Percentiles rank a stretch among this genome's conserved stretches.
Conservation (phyloP, 2,797 vertebrate genomes). For the Silurus aristotelis region DNA sequence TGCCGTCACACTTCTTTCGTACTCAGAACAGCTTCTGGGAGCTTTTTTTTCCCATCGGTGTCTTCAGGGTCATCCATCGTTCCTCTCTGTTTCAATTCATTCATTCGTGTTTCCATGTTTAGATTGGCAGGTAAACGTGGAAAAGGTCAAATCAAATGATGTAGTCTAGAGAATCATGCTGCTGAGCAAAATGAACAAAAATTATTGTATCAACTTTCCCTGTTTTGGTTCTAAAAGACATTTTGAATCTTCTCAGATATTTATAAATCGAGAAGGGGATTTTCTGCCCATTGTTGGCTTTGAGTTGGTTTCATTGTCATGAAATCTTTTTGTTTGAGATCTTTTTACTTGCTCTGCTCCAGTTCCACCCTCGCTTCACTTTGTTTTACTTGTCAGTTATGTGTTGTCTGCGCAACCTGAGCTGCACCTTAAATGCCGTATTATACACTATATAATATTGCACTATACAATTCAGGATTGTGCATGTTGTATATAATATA, state of each 20-base stretch:
- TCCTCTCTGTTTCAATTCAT: neutral
- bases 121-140: neutral
- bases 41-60: neutral
- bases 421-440: neutral
- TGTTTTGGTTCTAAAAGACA: neutral
- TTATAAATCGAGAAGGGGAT: neutral
- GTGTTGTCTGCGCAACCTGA: neutral
- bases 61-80: neutral
- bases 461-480: neutral
- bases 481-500: neutral
- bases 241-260: neutral
- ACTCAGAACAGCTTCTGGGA: neutral
- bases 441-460: neutral
- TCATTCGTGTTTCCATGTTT: neutral
- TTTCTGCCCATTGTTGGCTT: neutral
- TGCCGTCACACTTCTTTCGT: neutral
- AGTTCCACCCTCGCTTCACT: neutral
- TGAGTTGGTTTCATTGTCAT: neutral
- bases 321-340: neutral
- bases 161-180: neutral
- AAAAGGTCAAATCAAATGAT: constrained; percentile 1
- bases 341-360: no score
- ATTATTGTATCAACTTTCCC: neutral
- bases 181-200: neutral
- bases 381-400: neutral